A percentile compares a stretch with the other conserved stretches of the same genome.
phyloP scores from a whole-genome alignment of 2,888 invertebrate species.

The Oeneis ivallda region DNA sequence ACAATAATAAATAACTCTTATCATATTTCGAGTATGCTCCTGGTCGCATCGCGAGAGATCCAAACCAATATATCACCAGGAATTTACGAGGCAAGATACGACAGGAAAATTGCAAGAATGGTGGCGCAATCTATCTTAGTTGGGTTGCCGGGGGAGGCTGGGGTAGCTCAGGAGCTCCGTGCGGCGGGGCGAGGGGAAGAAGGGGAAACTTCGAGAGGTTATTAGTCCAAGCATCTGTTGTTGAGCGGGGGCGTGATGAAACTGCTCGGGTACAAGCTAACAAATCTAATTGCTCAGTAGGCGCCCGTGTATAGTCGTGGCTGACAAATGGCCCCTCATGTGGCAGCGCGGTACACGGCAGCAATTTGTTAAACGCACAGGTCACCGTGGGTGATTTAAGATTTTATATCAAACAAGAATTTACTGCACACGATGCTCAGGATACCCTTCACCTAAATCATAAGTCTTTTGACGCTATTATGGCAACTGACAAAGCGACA shows the following conservation, averaged over 20 bases:
- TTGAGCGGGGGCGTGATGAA: slow-evolving; percentile 81
- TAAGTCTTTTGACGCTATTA: too few relatives aligned
- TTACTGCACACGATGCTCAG: slow-evolving; percentile 3
- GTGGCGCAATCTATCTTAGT: slow-evolving; percentile 94
- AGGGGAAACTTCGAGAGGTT: slow-evolving; percentile 82
- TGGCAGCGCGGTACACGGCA: slow-evolving; percentile 56
- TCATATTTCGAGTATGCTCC: slow-evolving; percentile 83
- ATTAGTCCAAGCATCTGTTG: slow-evolving; percentile 83
- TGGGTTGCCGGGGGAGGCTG: slow-evolving; percentile 81
- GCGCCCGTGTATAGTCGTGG: slow-evolving; percentile 69
- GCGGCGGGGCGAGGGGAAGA: slow-evolving; percentile 64
- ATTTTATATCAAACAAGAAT: slow-evolving; percentile 45
- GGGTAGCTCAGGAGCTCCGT: slow-evolving; percentile 60
- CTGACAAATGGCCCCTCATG: slow-evolving; percentile 76
- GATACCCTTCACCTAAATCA: not conserved
- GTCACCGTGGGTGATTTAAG: slow-evolving; percentile 61
- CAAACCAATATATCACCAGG: slow-evolving; percentile 89
- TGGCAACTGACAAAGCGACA: too few relatives aligned
- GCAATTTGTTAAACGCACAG: slow-evolving; percentile 72
- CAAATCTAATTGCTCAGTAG: slow-evolving; percentile 82
- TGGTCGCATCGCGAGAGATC: slow-evolving; percentile 82
- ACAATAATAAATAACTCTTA: slow-evolving; percentile 82
- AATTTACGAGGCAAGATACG: slow-evolving; percentile 95
- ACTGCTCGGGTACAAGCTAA: slow-evolving; percentile 80
- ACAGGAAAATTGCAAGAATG: slow-evolving; percentile 97